Evolutionary conservation across 2,113 vertebrate genomes (phyloP), one percentile per base, ranked within the genome.

Genomic region (Amazona vittata): DNA sequence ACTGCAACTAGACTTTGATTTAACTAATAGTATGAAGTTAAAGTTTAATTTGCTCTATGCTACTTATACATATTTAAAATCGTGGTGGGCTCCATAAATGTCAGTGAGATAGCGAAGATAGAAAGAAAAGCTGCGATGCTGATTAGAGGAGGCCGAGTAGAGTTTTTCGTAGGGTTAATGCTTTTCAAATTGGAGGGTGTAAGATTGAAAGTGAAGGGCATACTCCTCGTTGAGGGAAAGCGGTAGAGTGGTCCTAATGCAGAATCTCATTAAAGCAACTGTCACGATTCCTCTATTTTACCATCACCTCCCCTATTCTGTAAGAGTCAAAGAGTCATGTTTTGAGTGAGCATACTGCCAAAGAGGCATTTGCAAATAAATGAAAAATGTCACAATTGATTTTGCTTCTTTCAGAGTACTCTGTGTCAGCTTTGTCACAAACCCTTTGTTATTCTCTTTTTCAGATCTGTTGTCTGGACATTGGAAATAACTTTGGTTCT

Each of bases 331-430:
- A 37, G 37, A 37, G 37, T 37, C 37, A 37, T 37, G 37, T 99
- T 99, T 98, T 98, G 98, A 99, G 98, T 99, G 99, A 99, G 98
- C 97, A 96, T 98, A 94, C 98, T 98, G 98, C 98, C 98, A 98
- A 98, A 98, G 98, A 99, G 98, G 98, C 99, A 99, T 99, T 99
- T 99, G 99, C 99, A 99, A 99, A 99, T 99, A 99, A 99, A 99
- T 99, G 99, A 99, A 99, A 99, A 99, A 99, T 99, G 99, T 99
- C 99, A 99, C 99, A 99, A 99, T 98, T 99, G 98, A 99, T 99
- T 99, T 99, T 94, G 97, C 98, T 99, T 94, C 97, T 98, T 98
- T 96, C 89, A 96, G 98, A 98, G 96, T 96, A 97, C 96, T 95
- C 95, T 70, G 86, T 98, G 99, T 99, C 98, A 99, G 98, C 98